Conservation (phyloP, 2,113 vertebrate genomes). For the Erythrocercus mccallii region DNA sequence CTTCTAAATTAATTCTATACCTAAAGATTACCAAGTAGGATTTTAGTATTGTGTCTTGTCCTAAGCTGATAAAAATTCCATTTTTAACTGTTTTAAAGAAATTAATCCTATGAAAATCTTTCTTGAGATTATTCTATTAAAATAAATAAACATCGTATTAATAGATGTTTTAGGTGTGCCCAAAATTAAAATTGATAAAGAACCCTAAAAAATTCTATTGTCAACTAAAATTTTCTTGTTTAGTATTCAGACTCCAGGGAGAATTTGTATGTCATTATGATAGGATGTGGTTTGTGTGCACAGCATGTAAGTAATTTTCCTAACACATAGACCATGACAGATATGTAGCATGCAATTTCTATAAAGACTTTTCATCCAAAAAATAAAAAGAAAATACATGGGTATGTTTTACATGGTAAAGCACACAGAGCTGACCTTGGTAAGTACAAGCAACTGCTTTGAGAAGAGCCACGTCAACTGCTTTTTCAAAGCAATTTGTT, state of each 20-base stretch:
- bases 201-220: not conserved
- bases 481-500: not conserved
- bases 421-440: not conserved
- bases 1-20: not conserved
- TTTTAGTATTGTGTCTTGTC: not conserved
- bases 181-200: not conserved
- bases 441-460: not conserved
- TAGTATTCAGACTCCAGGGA: not conserved
- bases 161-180: not conserved
- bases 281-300: not conserved
- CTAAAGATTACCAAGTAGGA: not conserved
- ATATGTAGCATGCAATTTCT: not conserved
- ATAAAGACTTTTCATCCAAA: not conserved
- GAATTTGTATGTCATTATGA: not conserved
- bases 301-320: not conserved
- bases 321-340: not conserved
- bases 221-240: not conserved
- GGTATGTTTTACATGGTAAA: not conserved
- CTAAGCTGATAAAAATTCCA: not conserved
- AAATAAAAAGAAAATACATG: not conserved
- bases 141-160: not conserved
- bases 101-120: not conserved
- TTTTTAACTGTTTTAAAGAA: not conserved
- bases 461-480: not conserved
- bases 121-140: not conserved